A percentile compares a stretch with the other conserved stretches of the same genome.
phyloP scores from a whole-genome alignment of 1,140 invertebrate genomes.

The Dryas iulia region DNA sequence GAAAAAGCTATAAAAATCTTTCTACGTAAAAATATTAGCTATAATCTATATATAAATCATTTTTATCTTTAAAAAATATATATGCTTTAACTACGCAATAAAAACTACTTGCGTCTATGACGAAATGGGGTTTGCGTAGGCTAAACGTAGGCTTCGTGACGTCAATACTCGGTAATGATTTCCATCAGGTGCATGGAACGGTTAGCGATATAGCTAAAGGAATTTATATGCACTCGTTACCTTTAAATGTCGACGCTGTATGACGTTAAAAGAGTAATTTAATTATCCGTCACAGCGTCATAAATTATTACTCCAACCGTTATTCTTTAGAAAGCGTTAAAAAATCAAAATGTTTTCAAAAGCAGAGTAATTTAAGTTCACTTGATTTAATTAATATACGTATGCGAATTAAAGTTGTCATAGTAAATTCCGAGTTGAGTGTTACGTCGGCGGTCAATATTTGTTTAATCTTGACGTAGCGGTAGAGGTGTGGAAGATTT shows the following conservation, averaged over 20 bases:
- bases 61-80: background rate
- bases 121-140: conserved; percentile 19
- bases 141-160: conserved; percentile 24
- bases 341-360: background rate
- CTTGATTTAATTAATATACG: conserved; percentile 41
- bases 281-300: background rate
- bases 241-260: background rate
- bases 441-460: conserved; percentile 61
- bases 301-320: conserved; percentile 14
- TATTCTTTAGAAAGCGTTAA: conserved; percentile 11
- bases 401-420: conserved; percentile 34
- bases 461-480: conserved; percentile 58
- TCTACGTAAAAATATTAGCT: background rate
- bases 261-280: background rate
- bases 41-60: background rate
- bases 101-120: conserved; percentile 9
- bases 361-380: background rate
- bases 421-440: conserved; percentile 37
- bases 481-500: conserved; percentile 64
- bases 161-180: conserved; percentile 6
- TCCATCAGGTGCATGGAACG: background rate
- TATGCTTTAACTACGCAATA: background rate
- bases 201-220: background rate
- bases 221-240: background rate
- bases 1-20: background rate